These are phyloP conservation scores for Drosophila repletoides DNA, from an alignment of 1,140 invertebrate genomes.

Conservation along the genomic window DNA sequence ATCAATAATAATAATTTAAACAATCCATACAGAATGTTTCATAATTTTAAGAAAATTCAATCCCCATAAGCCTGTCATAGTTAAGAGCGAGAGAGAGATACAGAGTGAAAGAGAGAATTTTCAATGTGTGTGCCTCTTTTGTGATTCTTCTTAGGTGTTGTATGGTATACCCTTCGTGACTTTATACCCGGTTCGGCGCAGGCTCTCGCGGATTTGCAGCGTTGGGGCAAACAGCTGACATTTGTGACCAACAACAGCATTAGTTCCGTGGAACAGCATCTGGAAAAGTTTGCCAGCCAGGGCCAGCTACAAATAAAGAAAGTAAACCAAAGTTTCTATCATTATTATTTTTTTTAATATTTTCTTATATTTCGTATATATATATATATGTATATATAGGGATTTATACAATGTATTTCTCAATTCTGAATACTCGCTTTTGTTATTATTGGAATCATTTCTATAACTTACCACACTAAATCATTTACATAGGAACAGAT, in stretches of 20 bases:
- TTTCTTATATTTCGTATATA: too few species aligned
- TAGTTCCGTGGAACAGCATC: slow-evolving; percentile 77
- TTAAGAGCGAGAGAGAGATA: too few species aligned
- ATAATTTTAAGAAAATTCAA: too few species aligned
- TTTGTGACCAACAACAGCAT: slow-evolving; percentile 89
- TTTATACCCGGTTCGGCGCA: slow-evolving; percentile 84
- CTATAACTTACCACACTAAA: not conserved
- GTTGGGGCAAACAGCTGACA: slow-evolving; percentile 87
- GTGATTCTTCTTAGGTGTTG: slow-evolving; percentile 85
- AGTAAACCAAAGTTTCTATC: slow-evolving; percentile 28
- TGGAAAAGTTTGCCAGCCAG: slow-evolving; percentile 50
- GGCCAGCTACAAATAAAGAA: slow-evolving; percentile 18
- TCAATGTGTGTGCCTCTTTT: too few species aligned
- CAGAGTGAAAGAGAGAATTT: too few species aligned
- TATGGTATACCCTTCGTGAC: slow-evolving; percentile 83
- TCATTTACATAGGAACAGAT: slow-evolving; percentile 59
- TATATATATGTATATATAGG: too few species aligned
- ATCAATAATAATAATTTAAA: too few species aligned
- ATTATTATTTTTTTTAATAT: too few species aligned
- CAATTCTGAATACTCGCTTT: too few species aligned
- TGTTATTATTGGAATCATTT: not conserved
- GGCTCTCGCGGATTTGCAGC: slow-evolving; percentile 84
- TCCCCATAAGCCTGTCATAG: too few species aligned
- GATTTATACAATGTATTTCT: too few species aligned
- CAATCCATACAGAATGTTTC: too few species aligned